Evolutionary conservation across 2,113 vertebrate species (phyloP).

Genomic region (Uria aalge): DNA sequence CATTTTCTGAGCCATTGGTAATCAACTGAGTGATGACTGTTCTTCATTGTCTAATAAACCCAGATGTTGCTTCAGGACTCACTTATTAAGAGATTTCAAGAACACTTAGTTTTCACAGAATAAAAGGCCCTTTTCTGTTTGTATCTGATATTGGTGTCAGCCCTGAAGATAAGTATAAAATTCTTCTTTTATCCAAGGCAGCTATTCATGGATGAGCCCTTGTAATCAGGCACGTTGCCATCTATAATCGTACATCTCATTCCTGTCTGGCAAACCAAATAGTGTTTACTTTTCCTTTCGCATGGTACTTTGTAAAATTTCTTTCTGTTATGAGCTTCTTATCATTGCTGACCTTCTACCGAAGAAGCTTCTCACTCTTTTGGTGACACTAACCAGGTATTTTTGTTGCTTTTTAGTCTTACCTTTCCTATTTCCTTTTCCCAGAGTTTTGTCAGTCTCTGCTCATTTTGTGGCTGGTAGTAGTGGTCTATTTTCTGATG

Average conservation of each 20-base stretch:
- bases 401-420: neutral
- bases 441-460: neutral
- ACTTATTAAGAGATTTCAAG: neutral
- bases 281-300: neutral
- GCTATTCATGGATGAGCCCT: neutral
- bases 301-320: neutral
- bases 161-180: neutral
- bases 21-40: neutral
- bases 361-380: neutral
- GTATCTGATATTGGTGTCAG: neutral
- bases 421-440: neutral
- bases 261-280: neutral
- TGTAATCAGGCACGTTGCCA: neutral
- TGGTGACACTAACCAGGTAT: neutral
- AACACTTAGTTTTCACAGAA: neutral
- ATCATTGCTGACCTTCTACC: neutral
- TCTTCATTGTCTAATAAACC: neutral
- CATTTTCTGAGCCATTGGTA: neutral
- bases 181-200: neutral
- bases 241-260: neutral
- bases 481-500: conserved; percentile 2
- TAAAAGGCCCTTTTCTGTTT: neutral
- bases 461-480: neutral
- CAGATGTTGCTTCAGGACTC: neutral
- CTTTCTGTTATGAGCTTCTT: neutral